Evolutionary conservation across 2,797 vertebrate species (phyloP), one percentile per base, ranked within the genome.

Genomic region (Calcarius lapponicus): DNA sequence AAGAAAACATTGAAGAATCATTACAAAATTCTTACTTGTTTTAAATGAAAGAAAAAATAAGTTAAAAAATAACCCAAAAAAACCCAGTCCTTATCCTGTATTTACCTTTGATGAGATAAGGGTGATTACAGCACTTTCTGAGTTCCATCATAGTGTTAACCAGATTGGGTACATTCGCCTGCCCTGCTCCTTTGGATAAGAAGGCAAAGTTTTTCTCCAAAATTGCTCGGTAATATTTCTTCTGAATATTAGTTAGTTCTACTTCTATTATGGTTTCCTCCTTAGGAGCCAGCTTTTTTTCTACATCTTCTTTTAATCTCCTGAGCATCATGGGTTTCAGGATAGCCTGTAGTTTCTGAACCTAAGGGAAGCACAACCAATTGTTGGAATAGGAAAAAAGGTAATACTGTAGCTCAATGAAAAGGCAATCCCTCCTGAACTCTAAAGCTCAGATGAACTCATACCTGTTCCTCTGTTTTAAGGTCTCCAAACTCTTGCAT

Each of bases 91-190:
- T 80, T 48, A 56, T 61, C 5, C 28, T 21, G 4, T 31, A 48
- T 28, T 92, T 95, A 99, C 98, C 98, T 98, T 99, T 99, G 96
- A 99, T 99, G 97, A 99, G 99, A 98, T 99, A 99, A 48, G 99
- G 99, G 95, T 99, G 99, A 98, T 99, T 99, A 96, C 99, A 99
- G 95, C 99, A 99, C 94, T 99, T 99, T 87, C 99, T 98, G 87
- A 99, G 98, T 97, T 99, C 99, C 99, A 99, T 99, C 99, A 99
- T 99, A 66, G 99, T 99, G 97, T 99, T 99, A 88, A 99, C 99
- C 86, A 99, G 98, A 94, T 99, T 99, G 86, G 99, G 99, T 65
- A 99, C 99, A 36, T 99, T 99, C n/a, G 99, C 98, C 93, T 99
- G 99, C 61, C 99, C 99, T 5, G 98, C 99, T 88, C 99, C 99